Percentiles rank a stretch among this genome's conserved stretches.
phyloP scores from a whole-genome alignment of 2,113 vertebrate genomes.

The Ptilorrhoa leucosticta region DNA sequence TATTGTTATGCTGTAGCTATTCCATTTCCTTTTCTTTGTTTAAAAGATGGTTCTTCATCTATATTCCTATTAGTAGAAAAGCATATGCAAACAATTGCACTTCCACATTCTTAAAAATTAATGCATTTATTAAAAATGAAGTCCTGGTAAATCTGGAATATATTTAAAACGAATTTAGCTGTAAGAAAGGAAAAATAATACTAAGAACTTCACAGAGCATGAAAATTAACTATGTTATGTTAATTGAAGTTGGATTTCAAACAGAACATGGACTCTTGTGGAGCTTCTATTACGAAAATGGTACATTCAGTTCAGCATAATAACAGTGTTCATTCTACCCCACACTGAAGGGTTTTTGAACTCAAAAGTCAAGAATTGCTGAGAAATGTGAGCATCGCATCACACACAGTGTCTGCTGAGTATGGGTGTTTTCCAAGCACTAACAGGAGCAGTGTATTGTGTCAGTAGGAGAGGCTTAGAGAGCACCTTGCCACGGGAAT shows the following conservation, averaged over 20 bases:
- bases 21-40: background rate
- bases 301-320: background rate
- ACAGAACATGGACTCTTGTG: background rate
- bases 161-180: background rate
- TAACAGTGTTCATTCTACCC: background rate
- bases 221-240: background rate
- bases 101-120: background rate
- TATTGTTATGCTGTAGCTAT: background rate
- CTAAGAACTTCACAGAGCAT: background rate
- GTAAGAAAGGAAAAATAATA: background rate
- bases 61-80: background rate
- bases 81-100: background rate
- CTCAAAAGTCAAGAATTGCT: background rate
- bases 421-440: background rate
- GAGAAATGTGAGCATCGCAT: background rate
- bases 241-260: constrained; percentile 28
- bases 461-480: background rate
- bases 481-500: constrained; percentile 24
- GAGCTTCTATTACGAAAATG: background rate
- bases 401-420: background rate
- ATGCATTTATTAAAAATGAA: background rate
- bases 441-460: background rate
- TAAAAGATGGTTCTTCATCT: background rate
- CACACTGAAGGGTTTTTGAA: background rate
- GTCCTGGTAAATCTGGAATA: background rate